Percentiles rank a stretch among this genome's conserved stretches.
These are phyloP conservation scores for Thaumetopoea pityocampa DNA, from an alignment of 1,140 invertebrate genomes.

Conservation along the genomic window DNA sequence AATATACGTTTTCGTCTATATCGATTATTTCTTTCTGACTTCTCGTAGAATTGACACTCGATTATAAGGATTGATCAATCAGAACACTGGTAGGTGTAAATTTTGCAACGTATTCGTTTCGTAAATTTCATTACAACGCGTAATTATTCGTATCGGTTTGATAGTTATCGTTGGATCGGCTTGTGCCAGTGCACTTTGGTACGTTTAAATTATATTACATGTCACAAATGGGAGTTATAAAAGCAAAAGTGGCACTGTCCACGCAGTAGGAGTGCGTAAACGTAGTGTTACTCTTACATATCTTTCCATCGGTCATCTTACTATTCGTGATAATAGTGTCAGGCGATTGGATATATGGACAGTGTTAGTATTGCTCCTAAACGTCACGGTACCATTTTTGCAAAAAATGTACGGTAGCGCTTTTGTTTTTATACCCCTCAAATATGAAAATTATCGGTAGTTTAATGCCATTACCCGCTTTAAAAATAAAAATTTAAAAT, in stretches of 20 bases:
- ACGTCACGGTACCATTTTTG: too few relatives aligned
- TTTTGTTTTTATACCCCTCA: too few relatives aligned
- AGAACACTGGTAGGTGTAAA: constrained; percentile 1
- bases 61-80: constrained; percentile 12
- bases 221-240: constrained; percentile 5
- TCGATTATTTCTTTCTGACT: constrained; percentile 1
- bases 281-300: too few relatives aligned
- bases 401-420: too few relatives aligned
- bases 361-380: too few relatives aligned
- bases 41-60: constrained; percentile 5
- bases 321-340: too few relatives aligned
- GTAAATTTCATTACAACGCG: constrained; percentile 20
- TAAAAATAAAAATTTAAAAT: too few relatives aligned
- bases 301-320: too few relatives aligned
- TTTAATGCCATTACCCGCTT: too few relatives aligned
- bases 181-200: neutral
- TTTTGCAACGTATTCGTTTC: constrained; percentile 19
- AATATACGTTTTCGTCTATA: neutral
- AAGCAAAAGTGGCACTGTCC: constrained; percentile 6
- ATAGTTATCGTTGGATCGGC: constrained; percentile 22
- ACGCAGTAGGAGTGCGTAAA: too few relatives aligned
- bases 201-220: neutral
- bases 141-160: constrained; percentile 35
- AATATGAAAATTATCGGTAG: too few relatives aligned
- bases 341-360: too few relatives aligned